Evolutionary conservation across 2,113 vertebrate species (phyloP), one percentile per base, ranked within the genome.

Genomic region (Sander vitreus): DNA sequence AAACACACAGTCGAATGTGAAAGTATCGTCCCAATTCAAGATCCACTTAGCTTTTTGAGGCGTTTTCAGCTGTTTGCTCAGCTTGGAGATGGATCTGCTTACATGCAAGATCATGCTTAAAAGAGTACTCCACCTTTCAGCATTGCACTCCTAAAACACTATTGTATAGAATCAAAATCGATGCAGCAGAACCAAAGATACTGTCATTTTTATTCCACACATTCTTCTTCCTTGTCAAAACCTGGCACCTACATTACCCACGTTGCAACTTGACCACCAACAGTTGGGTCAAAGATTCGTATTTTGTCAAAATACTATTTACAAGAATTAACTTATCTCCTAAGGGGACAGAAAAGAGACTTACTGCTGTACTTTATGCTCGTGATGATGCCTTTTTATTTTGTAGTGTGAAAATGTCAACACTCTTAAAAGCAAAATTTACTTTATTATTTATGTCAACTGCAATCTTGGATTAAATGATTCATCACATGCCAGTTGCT

Each of bases 401-500:
- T 86, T 70, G 33, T 60, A 25, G 14, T 43, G 47, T 66, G 68
- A 70, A 84, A 73, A 73, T 47, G 10, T 60, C 33, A 71, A 39
- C 50, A 47, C 59, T 25, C 48, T 81, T 73, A 69, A 75, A 84
- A 23, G 19, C 66, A 73, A 80, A 57, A 27, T 13, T 43, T 13
- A 19, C 16, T 73, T 83, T 62, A 71, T 84, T 76, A 90, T 88
- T 89, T 57, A 87, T 66, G 67, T 57, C 3, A 21, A 27, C 73
- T 71, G 39, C 58, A 68, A 33, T 81, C 51, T 72, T 68, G 25
- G 60, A 81, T 84, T 88, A n/a, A 81, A 90, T 85, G 66, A 90
- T 88, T 90, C 54, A 86, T 87, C 59, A 30, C 63, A 78, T 47
- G 60, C 82, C 86, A 80, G 67, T 81, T 84, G 66, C 62, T 82